A percentile compares a stretch with the other conserved stretches of the same genome.
Evolutionary conservation across 2,888 invertebrate species (phyloP).

Genomic region (Balanococcus diminutus): DNA sequence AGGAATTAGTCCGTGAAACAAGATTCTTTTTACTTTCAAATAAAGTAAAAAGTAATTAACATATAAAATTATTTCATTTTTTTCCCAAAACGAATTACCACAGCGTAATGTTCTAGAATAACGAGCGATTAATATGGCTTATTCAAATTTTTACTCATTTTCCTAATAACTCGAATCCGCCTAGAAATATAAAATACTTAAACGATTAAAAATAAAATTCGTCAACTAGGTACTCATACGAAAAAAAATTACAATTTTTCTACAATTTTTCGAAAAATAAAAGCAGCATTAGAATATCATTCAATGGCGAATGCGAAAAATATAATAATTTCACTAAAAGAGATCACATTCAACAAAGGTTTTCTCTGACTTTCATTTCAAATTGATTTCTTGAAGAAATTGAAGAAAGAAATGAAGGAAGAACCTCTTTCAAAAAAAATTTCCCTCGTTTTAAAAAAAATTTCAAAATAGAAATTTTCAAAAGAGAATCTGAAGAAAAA

Average conservation of each 20-base stretch:
- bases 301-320: too few relatives aligned
- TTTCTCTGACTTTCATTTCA: too few relatives aligned
- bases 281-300: neutral
- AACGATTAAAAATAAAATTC: neutral
- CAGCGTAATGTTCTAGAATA: neutral
- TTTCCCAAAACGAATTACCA: neutral
- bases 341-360: too few relatives aligned
- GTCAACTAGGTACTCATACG: neutral
- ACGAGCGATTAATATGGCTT: constrained; percentile 36
- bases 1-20: constrained; percentile 31
- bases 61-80: constrained; percentile 26
- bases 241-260: neutral
- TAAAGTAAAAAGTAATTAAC: constrained; percentile 9
- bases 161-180: neutral
- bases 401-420: too few relatives aligned
- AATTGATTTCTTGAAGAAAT: too few relatives aligned
- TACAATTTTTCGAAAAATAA: neutral
- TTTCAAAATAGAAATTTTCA: too few relatives aligned
- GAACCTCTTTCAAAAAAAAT: too few relatives aligned
- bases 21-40: constrained; percentile 14
- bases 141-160: neutral
- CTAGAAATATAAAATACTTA: too few relatives aligned
- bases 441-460: too few relatives aligned
- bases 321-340: too few relatives aligned
- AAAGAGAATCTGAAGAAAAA: too few relatives aligned